Base-by-base conservation (phyloP, 2,888 invertebrate genomes). In the Allygus modestus region DNA sequence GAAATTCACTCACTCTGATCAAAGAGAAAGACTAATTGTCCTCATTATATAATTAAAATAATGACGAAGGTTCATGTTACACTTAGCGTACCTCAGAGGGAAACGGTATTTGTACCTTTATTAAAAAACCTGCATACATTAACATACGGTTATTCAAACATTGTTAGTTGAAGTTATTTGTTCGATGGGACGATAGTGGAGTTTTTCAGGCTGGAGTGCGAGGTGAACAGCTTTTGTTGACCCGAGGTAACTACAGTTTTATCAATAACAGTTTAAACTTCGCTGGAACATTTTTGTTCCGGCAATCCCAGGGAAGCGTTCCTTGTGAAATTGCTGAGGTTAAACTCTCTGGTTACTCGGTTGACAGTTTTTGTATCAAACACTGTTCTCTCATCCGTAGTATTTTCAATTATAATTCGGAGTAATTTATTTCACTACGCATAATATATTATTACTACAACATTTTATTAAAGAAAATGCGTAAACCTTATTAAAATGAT, bases 11-110 rank as follows among this genome's bases (percentile, higher is more conserved):
- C 65, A 65, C 15, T 65, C 65, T 65, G 65, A 28, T 65, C 65
- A 65, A 65, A 65, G 65, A 65, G 65, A 65, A 28, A 31, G 65
- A 65, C 65, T 65, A 65, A 65, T 65, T 65, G 65, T 28, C 28
- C 65, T 65, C 31, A 65, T 65, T 65, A 65, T 65, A 65, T 65
- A 65, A 65, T 65, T 65, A 65, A 65, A 65, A 65, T 65, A 65
- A 65, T 65, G 31, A 31, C 28, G 28, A 11, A 15, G 28, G 65
- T 15, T 65, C 31, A 17, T 17, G 65, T 65, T 65, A 31, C 31
- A 65, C 28, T 65, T 5, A 15, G 2, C 65, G 65, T 7, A 20
- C 31, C 28, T 5, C 28, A 4, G 28, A 17, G 0, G 65, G 65
- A 65, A 65, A 65, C 65, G n/a, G 65, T 28, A 23, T 54, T 65